Evolutionary conservation across 1,140 invertebrate species (phyloP).

Genomic region (Hylaeus volcanicus): DNA sequence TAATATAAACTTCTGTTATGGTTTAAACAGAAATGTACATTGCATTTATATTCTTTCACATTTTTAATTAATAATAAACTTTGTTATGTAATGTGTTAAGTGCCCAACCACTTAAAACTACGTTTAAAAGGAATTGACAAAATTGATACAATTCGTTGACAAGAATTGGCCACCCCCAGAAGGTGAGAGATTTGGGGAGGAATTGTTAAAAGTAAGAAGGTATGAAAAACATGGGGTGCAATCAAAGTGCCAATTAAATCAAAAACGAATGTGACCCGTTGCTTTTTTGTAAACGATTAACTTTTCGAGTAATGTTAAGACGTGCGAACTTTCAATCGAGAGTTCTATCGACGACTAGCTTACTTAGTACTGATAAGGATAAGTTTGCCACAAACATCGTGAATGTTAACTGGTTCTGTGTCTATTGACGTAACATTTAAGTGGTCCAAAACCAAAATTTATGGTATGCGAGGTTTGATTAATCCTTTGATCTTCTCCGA

Average conservation of each 20-base stretch:
- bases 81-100: no score
- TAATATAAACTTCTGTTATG: no score
- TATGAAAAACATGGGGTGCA: not conserved
- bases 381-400: not conserved
- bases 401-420: not conserved
- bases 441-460: not conserved
- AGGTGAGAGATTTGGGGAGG: not conserved
- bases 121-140: no score
- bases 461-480: not conserved
- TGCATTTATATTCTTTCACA: no score
- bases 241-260: slow-evolving; percentile 58
- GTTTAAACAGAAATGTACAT: no score
- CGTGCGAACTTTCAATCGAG: slow-evolving; percentile 2
- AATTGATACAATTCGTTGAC: not conserved
- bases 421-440: not conserved
- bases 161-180: slow-evolving; percentile 5
- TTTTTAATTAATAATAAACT: no score
- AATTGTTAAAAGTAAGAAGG: not conserved
- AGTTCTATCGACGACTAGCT: not conserved
- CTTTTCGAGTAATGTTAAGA: slow-evolving; percentile 17
- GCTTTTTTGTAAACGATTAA: slow-evolving; percentile 4
- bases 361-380: slow-evolving; percentile 16
- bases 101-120: no score
- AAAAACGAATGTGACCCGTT: slow-evolving; percentile 48
- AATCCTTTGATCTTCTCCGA: slow-evolving; percentile 6